Base-by-base conservation (phyloP, 2,113 vertebrate genomes). In the Oryzias curvinotus region DNA sequence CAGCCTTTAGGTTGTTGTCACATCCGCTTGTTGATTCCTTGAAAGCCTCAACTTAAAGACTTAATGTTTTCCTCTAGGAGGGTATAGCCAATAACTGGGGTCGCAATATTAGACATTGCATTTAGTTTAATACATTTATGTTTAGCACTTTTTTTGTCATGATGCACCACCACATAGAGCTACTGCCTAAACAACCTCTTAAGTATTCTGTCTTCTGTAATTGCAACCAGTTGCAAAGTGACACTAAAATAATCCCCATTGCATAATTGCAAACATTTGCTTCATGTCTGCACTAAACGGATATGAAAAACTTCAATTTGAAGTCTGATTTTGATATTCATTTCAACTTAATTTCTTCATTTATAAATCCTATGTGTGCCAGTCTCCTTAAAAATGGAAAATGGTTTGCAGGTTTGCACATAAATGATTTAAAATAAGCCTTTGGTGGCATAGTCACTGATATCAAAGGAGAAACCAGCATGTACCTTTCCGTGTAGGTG, bases 41-140 rank as follows among this genome's bases (percentile, higher is more conserved):
- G 12, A 76, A 79, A 57, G 51, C 63, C 44, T 54, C 46, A 13
- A 0, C 8, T 55, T 59, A 4, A 23, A 52, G 53, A 53, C 7
- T 18, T 4, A 36, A 52, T 14, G 21, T 51, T n/a, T 30, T 7
- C 26, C 47, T 73, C 68, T 56, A 26, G 26, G 28, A 44, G 30
- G 19, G 18, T 45, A 45, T 23, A 60, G 62, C 3, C 41, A 18
- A 47, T 26, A 43, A 30, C 55, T 48, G 14, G 14, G 26, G 21
- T 41, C 56, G 52, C 26, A 36, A 41, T 42, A 28, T 65, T 25
- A 57, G 45, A 25, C 51, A 62, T 47, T 71, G 25, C 25, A 19
- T 57, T 23, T 19, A 16, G 4, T 47, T 19, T 19, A 25, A 51
- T 71, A 10, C 14, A 65, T 71, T 58, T 52, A 46, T 53, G 25